Evolutionary conservation across 2,797 vertebrate genomes (phyloP), one percentile per base, ranked within the genome.

Genomic region (Sebastes melanostomus): DNA sequence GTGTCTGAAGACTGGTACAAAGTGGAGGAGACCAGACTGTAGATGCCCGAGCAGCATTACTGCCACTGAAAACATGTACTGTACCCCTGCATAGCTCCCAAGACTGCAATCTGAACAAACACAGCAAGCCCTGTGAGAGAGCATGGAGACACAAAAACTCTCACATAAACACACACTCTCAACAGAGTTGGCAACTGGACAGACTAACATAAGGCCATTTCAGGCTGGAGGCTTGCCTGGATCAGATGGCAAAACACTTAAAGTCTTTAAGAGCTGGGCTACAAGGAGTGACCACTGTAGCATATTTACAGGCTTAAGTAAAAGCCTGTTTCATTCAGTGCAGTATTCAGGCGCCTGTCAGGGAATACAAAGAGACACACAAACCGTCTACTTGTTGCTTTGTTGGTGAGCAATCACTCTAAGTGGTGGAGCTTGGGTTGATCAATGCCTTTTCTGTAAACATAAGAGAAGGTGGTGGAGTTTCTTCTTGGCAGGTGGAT

Each of bases 171-270:
- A 81, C 8, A 77, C 1, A 72, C 12, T n/a, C 50, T 27, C 24
- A 77, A 50, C 66, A 70, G 38, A 63, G n/a, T 22, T 82, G 59
- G 81, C 62, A 72, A 54, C 76, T 58, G 46, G 27, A 25, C 60
- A 66, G 65, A 68, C 70, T 27, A 52, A 18, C 71, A 74, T 78
- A 34, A 80, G 55, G 74, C 78, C 74, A 84, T 86, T 84, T 86
- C 69, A 80, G 63, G 75, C 59, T 85, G 81, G 70, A 66, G 50
- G 30, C 55, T 77, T 72, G 85, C 71, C 84, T 82, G 82, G 75
- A 88, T 87, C 75, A 75, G 77, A 86, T 80, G 86, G 84, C 71
- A 81, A 78, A 89, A 84, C 80, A 86, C 77, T 89, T 86, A 46
- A 30, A 78, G 66, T 79, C 75, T 86, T 82, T 80, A 74, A 82